Evolutionary conservation across 2,797 vertebrate genomes (phyloP).

Genomic region (Gymnodraco acuticeps): DNA sequence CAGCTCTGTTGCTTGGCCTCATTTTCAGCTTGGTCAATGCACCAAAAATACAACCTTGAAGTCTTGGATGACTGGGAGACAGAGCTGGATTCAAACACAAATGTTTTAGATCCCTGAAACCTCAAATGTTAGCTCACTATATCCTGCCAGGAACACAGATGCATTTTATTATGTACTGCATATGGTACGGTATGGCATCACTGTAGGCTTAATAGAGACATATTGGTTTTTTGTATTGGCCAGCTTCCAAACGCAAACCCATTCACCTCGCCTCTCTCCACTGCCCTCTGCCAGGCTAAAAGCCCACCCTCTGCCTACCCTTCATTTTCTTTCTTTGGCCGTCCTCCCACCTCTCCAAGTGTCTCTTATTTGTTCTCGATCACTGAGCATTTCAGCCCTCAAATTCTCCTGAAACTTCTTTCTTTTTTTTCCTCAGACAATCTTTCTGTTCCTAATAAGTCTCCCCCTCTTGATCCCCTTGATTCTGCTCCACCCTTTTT

Average conservation of each 20-base stretch:
- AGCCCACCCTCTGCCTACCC: slow-evolving; percentile 65
- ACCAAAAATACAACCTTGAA: slow-evolving; percentile 68
- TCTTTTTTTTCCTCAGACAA: slow-evolving; percentile 50
- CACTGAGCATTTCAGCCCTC: slow-evolving; percentile 61
- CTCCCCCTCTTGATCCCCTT: slow-evolving; percentile 60
- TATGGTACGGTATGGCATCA: slow-evolving; percentile 8
- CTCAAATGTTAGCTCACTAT: slow-evolving; percentile 23
- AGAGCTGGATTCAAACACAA: slow-evolving; percentile 31
- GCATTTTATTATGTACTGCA: slow-evolving; percentile 3
- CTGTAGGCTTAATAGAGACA: slow-evolving; percentile 62
- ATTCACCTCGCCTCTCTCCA: slow-evolving; percentile 67
- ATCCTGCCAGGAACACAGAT: slow-evolving; percentile 17
- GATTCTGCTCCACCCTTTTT: slow-evolving; percentile 72
- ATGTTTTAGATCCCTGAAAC: slow-evolving; percentile 24
- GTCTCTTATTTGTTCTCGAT: slow-evolving; percentile 74
- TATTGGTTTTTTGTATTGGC: slow-evolving; percentile 58
- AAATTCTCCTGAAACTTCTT: slow-evolving; percentile 72
- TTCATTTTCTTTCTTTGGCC: slow-evolving; percentile 70
- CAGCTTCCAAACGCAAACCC: slow-evolving; percentile 70
- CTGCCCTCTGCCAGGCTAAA: slow-evolving; percentile 67
- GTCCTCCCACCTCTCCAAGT: slow-evolving; percentile 57
- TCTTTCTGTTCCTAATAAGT: slow-evolving; percentile 67
- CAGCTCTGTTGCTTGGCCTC: slow-evolving; percentile 69
- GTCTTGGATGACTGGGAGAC: slow-evolving; percentile 34
- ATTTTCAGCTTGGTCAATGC: slow-evolving; percentile 73